Evolutionary conservation across 2,888 invertebrate species (phyloP).

Genomic region (Carpatolechia fugitivella): DNA sequence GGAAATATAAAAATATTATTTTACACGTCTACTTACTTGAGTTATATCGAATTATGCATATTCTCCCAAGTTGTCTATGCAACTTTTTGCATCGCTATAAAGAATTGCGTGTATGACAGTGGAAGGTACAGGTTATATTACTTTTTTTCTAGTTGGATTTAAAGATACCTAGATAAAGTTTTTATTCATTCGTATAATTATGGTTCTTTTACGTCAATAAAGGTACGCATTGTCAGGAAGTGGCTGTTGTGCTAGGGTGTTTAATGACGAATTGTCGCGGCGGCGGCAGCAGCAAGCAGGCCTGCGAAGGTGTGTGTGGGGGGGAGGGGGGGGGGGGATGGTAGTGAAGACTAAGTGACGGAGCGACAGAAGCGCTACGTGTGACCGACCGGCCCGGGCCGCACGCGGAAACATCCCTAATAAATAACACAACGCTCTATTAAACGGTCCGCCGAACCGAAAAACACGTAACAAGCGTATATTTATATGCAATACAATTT

Average conservation of each 20-base stretch:
- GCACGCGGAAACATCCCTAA: constrained; percentile 56
- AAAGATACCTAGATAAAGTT: too few relatives aligned
- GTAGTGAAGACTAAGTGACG: neutral
- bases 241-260: too few relatives aligned
- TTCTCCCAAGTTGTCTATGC: constrained; percentile 9
- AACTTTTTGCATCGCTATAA: constrained; percentile 13
- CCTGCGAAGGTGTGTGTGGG: too few relatives aligned
- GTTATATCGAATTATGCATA: constrained; percentile 18
- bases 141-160: too few relatives aligned
- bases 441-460: constrained; percentile 70
- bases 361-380: constrained; percentile 20
- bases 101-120: neutral
- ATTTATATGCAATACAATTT: constrained; percentile 74
- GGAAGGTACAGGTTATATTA: too few relatives aligned
- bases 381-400: constrained; percentile 19
- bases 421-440: constrained; percentile 59
- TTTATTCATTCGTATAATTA: too few relatives aligned
- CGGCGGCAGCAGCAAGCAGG: too few relatives aligned
- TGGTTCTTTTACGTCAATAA: too few relatives aligned
- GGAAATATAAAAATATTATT: constrained; percentile 27
- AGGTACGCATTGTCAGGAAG: too few relatives aligned
- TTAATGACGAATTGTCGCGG: too few relatives aligned
- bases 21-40: constrained; percentile 28
- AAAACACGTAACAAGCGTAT: constrained; percentile 61
- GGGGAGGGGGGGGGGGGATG: neutral